Base-by-base conservation (phyloP, 2,888 invertebrate genomes). In the Gastrophysa polygoni region DNA sequence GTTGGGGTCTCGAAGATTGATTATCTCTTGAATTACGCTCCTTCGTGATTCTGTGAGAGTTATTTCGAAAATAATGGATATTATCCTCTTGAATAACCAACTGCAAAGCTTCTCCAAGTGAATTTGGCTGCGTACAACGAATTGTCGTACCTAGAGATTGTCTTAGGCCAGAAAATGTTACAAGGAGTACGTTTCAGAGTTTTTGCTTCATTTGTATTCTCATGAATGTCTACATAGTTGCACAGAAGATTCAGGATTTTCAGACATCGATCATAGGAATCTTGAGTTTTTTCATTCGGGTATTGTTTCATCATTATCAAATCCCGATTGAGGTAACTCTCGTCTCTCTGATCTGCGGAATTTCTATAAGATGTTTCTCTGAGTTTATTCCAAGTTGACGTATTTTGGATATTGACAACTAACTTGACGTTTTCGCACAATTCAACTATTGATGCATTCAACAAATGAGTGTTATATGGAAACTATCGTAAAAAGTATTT, bases 81-180 rank as follows among this genome's bases (percentile, higher is more conserved):
- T 64, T 66, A 34, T 64, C 17, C 51, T 61, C 63, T 57, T 55
- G 57, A 8, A 28, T 56, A n/a, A 61, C 52, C 10, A 61, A 51
- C 48, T 64, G 63, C 11, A 66, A 38, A 11, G 51, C 55, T 46
- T 62, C 58, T 16, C 18, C 28, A 21, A 64, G 20, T 43, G 46
- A 14, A 16, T n/a, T 54, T 10, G 62, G 61, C 7, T 47, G 34
- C 64, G 59, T 65, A 52, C 65, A 64, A 11, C 59, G 34, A 29
- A 64, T 64, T n/a, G 64, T 63, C 16, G 56, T 67, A 10, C 62
- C 61, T 17, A 66, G 38, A 47, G 67, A 62, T 56, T 67, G 62
- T 54, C 50, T 46, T 52, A 64, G 51, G n/a, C 66, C 63, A 0
- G 63, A 52, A 24, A 63, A 38, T 24, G 7, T 24, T 24, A 24